Evolutionary conservation across 2,888 invertebrate genomes (phyloP), one percentile per base, ranked within the genome.

Genomic region (Plebejus argus): DNA sequence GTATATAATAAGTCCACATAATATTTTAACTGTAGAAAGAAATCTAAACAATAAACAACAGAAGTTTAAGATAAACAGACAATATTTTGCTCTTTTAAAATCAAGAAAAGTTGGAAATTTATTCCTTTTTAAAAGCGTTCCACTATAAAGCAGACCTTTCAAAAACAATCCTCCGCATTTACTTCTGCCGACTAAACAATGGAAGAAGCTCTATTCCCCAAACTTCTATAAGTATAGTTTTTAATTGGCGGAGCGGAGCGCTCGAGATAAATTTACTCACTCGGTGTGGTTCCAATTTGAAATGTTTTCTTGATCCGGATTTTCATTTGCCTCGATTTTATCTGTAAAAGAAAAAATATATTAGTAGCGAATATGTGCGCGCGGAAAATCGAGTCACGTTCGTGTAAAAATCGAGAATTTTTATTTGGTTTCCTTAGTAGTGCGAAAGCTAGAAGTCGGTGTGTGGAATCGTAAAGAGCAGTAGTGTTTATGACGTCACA

Each of bases 241-340:
- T 79, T 75, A 74, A 79, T 76, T 79, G 70, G 76, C 61, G 77
- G 66, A 71, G 56, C 49, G 70, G 76, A 76, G 58, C 66, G 78
- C 77, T 78, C 45, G 76, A 80, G 78, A 61, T 77, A 82, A 79
- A 83, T 85, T 83, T 83, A 89, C 91, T 89, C 86, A 90, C 90
- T 80, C 82, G 76, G 79, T 81, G 53, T 53, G 70, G 35, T 70
- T 81, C 82, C 79, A 84, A 82, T 79, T 83, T 82, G 6, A 39
- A 71, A 35, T 39, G 35, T 39, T 71, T 66, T 66, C 66, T 66
- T 66, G 66, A 71, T 82, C 78, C 49, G 83, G 81, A 82, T 80
- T 79, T 79, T 82, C 81, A 77, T 81, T 76, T 81, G 84, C 76
- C 77, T 82, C 78, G 79, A 83, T 79, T 79, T 79, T 80, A 79